phyloP scores from a whole-genome alignment of 2,113 vertebrate species.

The Chionis minor region DNA sequence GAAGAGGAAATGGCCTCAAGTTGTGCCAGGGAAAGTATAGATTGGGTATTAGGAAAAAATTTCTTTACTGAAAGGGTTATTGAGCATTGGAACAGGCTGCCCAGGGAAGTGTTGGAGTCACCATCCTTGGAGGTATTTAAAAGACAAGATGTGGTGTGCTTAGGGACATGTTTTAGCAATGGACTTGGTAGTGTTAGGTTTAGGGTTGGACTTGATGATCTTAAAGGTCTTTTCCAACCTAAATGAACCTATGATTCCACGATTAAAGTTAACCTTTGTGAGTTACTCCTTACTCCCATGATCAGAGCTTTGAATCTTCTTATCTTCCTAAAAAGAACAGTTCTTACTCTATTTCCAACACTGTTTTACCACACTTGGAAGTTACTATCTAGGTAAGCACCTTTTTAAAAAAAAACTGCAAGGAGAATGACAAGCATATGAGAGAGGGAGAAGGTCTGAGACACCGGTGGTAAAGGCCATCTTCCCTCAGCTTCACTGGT shows the following conservation, averaged over 20 bases:
- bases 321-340: not conserved
- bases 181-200: accelerated
- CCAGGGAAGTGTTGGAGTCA: not conserved
- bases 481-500: not conserved
- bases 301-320: not conserved
- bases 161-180: not conserved
- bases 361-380: not conserved
- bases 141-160: not conserved
- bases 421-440: not conserved
- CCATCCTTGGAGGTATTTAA: not conserved
- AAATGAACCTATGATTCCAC: not conserved
- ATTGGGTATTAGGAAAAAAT: not conserved
- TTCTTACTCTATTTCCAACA: not conserved
- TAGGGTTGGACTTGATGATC: not conserved
- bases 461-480: not conserved
- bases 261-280: not conserved
- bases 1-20: not conserved
- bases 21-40: accelerated
- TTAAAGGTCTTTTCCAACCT: not conserved
- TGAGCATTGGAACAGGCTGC: not conserved
- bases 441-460: not conserved
- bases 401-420: not conserved
- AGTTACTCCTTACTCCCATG: not conserved
- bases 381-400: not conserved
- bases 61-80: not conserved